These are phyloP conservation scores for Tauraco hartlaubi DNA, from an alignment of 2,797 vertebrate species.

Conservation along the genomic window DNA sequence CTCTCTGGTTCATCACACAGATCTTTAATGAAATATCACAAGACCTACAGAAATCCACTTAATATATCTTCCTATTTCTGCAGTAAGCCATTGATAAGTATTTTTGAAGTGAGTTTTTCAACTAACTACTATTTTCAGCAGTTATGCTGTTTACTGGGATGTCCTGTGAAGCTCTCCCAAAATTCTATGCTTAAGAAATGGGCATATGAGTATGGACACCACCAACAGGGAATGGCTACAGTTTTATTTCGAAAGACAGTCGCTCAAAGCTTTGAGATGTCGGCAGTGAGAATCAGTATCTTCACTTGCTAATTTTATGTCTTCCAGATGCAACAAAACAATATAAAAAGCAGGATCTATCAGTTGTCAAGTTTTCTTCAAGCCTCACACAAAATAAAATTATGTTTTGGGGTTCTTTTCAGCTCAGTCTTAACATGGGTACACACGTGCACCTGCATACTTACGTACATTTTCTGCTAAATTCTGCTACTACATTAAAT, in stretches of 20 bases:
- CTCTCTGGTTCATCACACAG: neutral
- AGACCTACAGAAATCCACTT: neutral
- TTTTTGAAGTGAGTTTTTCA: neutral
- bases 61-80: neutral
- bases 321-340: neutral
- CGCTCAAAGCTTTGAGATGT: neutral
- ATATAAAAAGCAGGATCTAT: neutral
- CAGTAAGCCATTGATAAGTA: neutral
- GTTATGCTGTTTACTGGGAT: neutral
- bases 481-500: neutral
- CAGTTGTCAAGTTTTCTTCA: neutral
- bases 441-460: neutral
- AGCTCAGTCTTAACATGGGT: neutral
- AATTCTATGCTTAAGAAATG: neutral
- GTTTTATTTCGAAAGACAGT: neutral
- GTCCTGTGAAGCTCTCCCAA: neutral
- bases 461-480: neutral
- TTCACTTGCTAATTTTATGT: neutral
- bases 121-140: neutral
- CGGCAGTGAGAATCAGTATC: neutral
- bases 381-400: neutral
- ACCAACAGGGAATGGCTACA: neutral
- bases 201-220: neutral
- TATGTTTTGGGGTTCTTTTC: neutral
- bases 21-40: neutral